A percentile compares a stretch with the other conserved stretches of the same genome.
These are phyloP conservation scores for Anoura caudifer DNA, from an alignment of 2,113 vertebrate species.

Conservation along the genomic window DNA sequence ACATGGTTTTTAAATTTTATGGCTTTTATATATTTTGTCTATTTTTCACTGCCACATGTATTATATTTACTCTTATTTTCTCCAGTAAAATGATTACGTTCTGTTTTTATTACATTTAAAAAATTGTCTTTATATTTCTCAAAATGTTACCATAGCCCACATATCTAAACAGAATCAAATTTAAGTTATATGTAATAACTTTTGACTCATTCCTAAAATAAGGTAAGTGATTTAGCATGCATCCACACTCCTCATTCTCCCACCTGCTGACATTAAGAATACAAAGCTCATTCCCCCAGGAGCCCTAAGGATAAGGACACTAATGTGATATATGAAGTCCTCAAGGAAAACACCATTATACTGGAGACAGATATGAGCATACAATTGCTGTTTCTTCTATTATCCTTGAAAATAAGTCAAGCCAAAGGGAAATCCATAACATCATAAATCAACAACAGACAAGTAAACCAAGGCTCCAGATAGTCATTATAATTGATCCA, in stretches of 20 bases:
- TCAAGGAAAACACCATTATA: conserved; percentile 12
- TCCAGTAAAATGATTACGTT: neutral
- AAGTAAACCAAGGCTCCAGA: neutral
- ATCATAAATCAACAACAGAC: conserved; percentile 11
- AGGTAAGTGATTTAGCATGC: neutral
- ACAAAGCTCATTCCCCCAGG: conserved; percentile 16
- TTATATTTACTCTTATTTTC: neutral
- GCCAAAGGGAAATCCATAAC: conserved; percentile 23
- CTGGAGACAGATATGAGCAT: neutral
- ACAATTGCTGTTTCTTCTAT: conserved; percentile 34
- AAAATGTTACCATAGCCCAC: neutral
- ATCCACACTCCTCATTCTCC: neutral
- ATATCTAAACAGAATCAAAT: conserved; percentile 7
- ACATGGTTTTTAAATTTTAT: neutral
- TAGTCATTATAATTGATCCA: neutral
- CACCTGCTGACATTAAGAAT: neutral
- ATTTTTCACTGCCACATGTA: neutral
- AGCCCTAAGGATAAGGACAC: neutral
- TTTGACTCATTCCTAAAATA: neutral
- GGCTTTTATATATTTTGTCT: neutral
- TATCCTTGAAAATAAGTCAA: conserved; percentile 46
- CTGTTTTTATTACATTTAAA: neutral
- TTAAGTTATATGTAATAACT: neutral
- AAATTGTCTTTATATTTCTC: neutral
- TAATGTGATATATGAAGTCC: neutral